Percentiles rank a stretch among this genome's conserved stretches.
These are phyloP conservation scores for Bubo bubo DNA, from an alignment of 2,113 vertebrate genomes.

Conservation along the genomic window DNA sequence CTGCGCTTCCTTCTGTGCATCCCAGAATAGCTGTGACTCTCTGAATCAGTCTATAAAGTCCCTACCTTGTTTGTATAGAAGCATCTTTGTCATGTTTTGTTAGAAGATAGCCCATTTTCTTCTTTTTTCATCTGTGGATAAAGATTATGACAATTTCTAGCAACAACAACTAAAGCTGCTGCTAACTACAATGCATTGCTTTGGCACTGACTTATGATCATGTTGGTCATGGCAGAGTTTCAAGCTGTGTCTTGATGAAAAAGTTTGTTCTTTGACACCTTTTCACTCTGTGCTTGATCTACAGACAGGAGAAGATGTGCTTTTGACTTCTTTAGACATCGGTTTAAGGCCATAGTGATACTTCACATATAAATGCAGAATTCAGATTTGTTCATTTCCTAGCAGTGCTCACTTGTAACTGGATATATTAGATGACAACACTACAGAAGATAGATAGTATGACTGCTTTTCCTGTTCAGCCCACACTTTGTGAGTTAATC, in stretches of 20 bases:
- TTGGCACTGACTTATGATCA: neutral
- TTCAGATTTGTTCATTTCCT: neutral
- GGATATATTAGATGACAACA: neutral
- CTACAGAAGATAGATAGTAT: neutral
- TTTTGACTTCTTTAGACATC: neutral
- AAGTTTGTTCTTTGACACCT: neutral
- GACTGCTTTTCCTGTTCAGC: neutral
- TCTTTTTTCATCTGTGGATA: neutral
- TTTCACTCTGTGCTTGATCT: neutral
- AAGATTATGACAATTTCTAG: neutral
- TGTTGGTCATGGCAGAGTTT: neutral
- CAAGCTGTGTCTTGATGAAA: neutral
- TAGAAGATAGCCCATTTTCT: neutral
- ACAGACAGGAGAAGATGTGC: neutral
- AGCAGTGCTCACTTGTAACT: neutral
- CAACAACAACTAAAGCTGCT: neutral
- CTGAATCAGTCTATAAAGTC: neutral
- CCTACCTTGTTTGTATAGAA: neutral
- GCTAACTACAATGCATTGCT: neutral
- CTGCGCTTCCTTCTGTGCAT: accelerated
- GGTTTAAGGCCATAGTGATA: neutral
- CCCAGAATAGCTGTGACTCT: neutral
- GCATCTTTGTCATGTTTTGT: neutral
- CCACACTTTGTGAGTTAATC: neutral
- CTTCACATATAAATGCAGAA: neutral